Base-by-base conservation (phyloP, 2,113 vertebrate genomes). In the Chroicocephalus ridibundus region DNA sequence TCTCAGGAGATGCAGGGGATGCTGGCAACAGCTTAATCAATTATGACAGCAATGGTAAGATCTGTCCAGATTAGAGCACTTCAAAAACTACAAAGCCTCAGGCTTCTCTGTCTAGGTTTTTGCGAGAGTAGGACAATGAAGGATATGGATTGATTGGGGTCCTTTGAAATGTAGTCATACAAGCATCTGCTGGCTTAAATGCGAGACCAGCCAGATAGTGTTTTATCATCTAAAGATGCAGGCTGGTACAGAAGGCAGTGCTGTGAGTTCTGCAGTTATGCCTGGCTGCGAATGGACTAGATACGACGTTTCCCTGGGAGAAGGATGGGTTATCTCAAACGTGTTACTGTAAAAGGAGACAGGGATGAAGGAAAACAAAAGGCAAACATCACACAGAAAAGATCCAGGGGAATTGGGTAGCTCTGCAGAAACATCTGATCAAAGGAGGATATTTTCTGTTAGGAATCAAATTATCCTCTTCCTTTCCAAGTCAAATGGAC, bases 31-130 rank as follows among this genome's bases (percentile, higher is more conserved):
- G 90, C 95, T 96, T 97, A 97, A 97, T 96, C 95, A 96, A 96
- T 96, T 97, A 95, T 96, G 97, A 97, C 97, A 97, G 96, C 85
- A 86, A 75, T 94, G 88, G 92, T 97, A 96, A 97, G 85, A 96
- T 97, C 96, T 96, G 92, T 96, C 88, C 64, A 93, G 96, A 97
- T 96, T 92, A 97, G 92, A 97, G 93, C 85, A 86, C 93, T 97
- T 97, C 92, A 96, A 96, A 97, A 96, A 94, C 82, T 93, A 92
- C 94, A 97, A 88, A 96, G 96, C 96, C 95, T 92, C 52, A 31
- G 96, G 94, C 93, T 95, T 88, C 89, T 88, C 91, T 93, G 81
- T 87, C 91, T 90, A 91, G 82, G 54, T 91, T 97, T 96, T 94
- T 91, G 6, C 5, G 0, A 88, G 93, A 93, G 55, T 74, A 55